A percentile compares a stretch with the other conserved stretches of the same genome.
Evolutionary conservation across 2,888 invertebrate species (phyloP).

Genomic region (Volucella zonaria): DNA sequence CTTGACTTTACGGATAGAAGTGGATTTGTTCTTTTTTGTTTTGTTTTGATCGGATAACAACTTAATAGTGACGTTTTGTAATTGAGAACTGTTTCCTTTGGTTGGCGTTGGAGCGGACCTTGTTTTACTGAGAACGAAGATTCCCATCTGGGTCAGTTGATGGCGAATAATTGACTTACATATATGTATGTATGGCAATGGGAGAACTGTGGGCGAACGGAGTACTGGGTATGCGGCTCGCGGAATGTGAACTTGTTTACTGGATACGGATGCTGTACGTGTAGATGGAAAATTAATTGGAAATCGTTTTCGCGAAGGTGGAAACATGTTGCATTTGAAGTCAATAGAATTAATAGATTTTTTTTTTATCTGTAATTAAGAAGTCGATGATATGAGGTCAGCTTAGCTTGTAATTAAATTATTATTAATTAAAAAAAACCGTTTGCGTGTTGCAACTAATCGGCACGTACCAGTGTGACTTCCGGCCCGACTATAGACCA

Average conservation of each 20-base stretch:
- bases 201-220: conserved; percentile 39
- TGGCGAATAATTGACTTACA: conserved; percentile 50
- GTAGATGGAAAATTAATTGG: conserved; percentile 46
- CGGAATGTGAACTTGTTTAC: neutral
- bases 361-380: conserved; percentile 10
- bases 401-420: no score
- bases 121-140: conserved; percentile 27
- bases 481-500: no score
- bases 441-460: no score
- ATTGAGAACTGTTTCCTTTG: conserved; percentile 26
- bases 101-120: conserved; percentile 1
- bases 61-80: neutral
- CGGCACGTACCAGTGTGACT: no score
- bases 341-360: conserved; percentile 31
- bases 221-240: neutral
- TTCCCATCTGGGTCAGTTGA: conserved; percentile 58
- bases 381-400: neutral
- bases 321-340: conserved; percentile 37
- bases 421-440: no score
- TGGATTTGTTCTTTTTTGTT: neutral
- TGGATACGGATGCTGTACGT: conserved; percentile 36
- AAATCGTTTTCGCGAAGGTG: conserved; percentile 53
- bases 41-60: neutral
- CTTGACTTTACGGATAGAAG: conserved; percentile 21
- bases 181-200: conserved; percentile 12